Evolutionary conservation across 2,888 invertebrate species (phyloP).

Genomic region (Chrysolina haemoptera): DNA sequence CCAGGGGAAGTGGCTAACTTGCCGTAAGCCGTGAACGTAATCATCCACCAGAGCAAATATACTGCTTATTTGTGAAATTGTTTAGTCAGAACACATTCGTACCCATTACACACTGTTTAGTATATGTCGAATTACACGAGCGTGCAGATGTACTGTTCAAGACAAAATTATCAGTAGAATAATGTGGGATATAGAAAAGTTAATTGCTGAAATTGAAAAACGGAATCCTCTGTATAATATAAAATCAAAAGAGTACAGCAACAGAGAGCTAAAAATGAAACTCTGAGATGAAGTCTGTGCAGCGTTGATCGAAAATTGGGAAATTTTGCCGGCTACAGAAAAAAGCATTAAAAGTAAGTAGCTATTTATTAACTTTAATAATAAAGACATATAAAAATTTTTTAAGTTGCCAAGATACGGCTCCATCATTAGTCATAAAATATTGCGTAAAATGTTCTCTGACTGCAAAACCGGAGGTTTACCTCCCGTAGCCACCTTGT

Average conservation of each 20-base stretch:
- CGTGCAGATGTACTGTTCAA: background rate
- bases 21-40: too few species aligned
- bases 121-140: background rate
- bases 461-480: background rate
- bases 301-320: background rate
- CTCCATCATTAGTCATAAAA: background rate
- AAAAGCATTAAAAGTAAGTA: background rate
- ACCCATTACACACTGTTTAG: conserved; percentile 1
- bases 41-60: too few species aligned
- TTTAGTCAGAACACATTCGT: too few species aligned
- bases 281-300: background rate
- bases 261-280: background rate
- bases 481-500: background rate
- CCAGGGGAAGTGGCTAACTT: too few species aligned
- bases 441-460: background rate
- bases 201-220: conserved; percentile 1
- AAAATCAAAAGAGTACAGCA: background rate
- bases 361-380: background rate
- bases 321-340: background rate
- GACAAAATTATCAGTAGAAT: background rate
- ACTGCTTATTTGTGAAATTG: too few species aligned
- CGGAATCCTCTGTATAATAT: background rate
- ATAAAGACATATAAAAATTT: background rate
- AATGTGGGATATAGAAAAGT: background rate
- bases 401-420: background rate